These are phyloP conservation scores for Pristionchus pacificus DNA, from an alignment of 1,140 invertebrate species.

Conservation along the genomic window DNA sequence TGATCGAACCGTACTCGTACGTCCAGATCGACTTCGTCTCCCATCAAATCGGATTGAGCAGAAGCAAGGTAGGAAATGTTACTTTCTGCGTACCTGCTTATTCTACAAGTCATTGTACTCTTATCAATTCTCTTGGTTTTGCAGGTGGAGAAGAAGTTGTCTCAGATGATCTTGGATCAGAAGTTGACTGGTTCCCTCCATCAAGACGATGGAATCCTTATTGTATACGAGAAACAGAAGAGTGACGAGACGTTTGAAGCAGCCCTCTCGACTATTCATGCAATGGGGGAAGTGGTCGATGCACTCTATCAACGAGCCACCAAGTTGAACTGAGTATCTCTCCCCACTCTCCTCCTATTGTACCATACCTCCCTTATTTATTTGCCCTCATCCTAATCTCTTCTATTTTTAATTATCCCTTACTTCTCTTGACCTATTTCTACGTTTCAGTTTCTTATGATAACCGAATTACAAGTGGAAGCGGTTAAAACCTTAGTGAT, in stretches of 20 bases:
- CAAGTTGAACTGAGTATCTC: conserved; percentile 3
- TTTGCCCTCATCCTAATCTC: no score
- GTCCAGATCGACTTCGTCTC: conserved; percentile 82
- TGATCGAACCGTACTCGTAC: conserved; percentile 96
- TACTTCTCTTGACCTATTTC: no score
- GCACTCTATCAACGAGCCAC: conserved; percentile 29
- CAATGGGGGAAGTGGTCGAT: conserved; percentile 81
- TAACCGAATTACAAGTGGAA: no score
- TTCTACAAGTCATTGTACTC: neutral
- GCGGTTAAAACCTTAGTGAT: no score
- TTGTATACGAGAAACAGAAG: conserved; percentile 91
- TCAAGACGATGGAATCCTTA: conserved; percentile 92
- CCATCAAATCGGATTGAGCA: conserved; percentile 70
- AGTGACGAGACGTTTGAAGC: conserved; percentile 94
- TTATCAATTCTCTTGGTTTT: neutral
- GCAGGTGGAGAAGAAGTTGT: conserved; percentile 87
- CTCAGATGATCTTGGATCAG: conserved; percentile 98
- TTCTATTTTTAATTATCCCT: no score
- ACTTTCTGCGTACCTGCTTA: no score
- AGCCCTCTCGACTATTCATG: conserved; percentile 91
- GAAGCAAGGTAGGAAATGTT: conserved; percentile 57
- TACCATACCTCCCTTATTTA: no score
- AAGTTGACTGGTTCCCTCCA: conserved; percentile 89
- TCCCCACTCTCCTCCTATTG: neutral
- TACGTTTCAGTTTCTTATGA: no score